Evolutionary conservation across 2,113 vertebrate genomes (phyloP).

Genomic region (Phalacrocorax pelagicus): DNA sequence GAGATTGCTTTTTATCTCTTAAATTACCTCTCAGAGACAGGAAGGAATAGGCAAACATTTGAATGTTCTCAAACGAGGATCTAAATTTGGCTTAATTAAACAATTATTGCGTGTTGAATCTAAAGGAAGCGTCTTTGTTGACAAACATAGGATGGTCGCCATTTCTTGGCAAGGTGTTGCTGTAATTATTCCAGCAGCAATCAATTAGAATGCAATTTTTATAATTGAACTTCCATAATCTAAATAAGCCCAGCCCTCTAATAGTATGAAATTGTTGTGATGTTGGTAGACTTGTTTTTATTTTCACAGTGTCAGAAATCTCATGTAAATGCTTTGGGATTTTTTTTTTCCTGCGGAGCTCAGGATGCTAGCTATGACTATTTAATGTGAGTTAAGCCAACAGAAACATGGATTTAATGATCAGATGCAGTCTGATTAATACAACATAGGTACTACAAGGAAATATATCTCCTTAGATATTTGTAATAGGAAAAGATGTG

Average conservation of each 20-base stretch:
- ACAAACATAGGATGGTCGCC: constrained; percentile 40
- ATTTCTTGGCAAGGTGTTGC: constrained; percentile 50
- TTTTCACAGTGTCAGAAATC: neutral
- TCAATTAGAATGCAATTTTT: constrained; percentile 68
- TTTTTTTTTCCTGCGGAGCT: neutral
- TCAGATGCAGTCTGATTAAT: neutral
- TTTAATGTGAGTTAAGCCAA: neutral
- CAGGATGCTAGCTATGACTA: neutral
- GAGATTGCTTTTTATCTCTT: constrained; percentile 43
- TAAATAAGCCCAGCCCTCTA: constrained; percentile 5
- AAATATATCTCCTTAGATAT: constrained; percentile 29
- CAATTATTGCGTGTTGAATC: constrained; percentile 21
- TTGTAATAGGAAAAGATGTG: neutral
- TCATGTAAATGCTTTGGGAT: neutral
- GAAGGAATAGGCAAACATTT: constrained; percentile 29
- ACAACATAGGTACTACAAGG: neutral
- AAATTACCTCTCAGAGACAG: constrained; percentile 43
- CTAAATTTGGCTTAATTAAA: constrained; percentile 62
- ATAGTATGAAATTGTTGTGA: neutral
- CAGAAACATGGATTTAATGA: constrained; percentile 8
- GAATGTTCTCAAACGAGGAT: constrained; percentile 23
- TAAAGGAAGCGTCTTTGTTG: constrained; percentile 45
- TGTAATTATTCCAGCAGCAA: constrained; percentile 56
- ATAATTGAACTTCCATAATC: constrained; percentile 56
- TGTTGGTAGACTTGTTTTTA: constrained; percentile 10